Conservation (phyloP, 2,888 invertebrate genomes). For the Hypercompe scribonia region DNA sequence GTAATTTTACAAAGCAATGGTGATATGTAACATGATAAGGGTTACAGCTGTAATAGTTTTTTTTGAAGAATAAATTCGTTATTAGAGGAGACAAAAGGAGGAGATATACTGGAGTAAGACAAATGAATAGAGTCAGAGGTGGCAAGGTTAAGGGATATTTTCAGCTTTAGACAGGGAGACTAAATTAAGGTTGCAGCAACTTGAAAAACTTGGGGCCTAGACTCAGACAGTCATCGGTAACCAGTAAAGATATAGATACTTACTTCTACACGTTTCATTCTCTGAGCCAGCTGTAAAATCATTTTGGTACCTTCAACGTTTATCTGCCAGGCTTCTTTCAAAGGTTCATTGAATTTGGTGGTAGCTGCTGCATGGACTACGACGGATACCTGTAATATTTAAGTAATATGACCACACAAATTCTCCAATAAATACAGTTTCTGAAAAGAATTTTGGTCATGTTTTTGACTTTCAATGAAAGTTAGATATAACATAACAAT, state of each 20-base stretch:
- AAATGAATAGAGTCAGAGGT: no score
- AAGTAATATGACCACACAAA: neutral
- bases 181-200: no score
- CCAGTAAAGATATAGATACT: slow-evolving; percentile 16
- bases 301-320: slow-evolving; percentile 65
- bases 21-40: neutral
- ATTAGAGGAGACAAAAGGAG: neutral
- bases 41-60: neutral
- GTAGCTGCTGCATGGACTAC: slow-evolving; percentile 69
- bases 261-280: slow-evolving; percentile 64
- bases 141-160: no score
- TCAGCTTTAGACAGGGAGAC: no score
- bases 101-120: neutral
- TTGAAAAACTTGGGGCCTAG: neutral
- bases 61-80: neutral
- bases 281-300: slow-evolving; percentile 57
- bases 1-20: no score
- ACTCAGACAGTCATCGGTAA: neutral
- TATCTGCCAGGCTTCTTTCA: slow-evolving; percentile 53
- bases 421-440: neutral
- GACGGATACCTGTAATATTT: slow-evolving; percentile 73
- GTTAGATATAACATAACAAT: no score
- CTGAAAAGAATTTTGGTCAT: neutral
- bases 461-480: neutral
- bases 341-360: slow-evolving; percentile 59